These are phyloP conservation scores for Coelopa frigida DNA, from an alignment of 1,140 invertebrate genomes.

Conservation along the genomic window DNA sequence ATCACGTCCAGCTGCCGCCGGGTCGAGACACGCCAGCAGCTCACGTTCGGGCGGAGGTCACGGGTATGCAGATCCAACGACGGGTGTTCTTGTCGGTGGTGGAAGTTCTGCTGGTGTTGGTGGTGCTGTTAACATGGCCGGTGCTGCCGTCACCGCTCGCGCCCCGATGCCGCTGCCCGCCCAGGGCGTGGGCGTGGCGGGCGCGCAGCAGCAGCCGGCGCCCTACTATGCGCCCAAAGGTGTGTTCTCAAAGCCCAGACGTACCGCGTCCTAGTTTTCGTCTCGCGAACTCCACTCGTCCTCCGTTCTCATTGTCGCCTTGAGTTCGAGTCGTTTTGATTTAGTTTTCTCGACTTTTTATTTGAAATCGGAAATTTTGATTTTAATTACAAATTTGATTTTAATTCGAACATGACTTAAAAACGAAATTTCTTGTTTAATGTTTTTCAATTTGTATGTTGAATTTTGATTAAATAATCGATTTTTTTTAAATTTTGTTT, in stretches of 20 bases:
- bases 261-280: slow-evolving; percentile 5
- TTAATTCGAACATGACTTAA: too few relatives aligned
- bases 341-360: too few relatives aligned
- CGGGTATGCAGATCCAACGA: slow-evolving; percentile 25
- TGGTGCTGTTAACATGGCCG: slow-evolving; percentile 15
- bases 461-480: too few relatives aligned
- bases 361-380: too few relatives aligned
- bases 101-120: slow-evolving; percentile 6
- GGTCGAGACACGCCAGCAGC: slow-evolving; percentile 11
- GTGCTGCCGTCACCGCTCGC: slow-evolving; percentile 28
- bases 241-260: slow-evolving; percentile 36
- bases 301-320: too few relatives aligned
- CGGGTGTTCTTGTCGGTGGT: slow-evolving; percentile 2
- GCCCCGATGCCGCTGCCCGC: slow-evolving; percentile 38
- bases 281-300: not conserved
- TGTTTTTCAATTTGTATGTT: too few relatives aligned
- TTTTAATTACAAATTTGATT: too few relatives aligned
- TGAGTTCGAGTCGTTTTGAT: too few relatives aligned
- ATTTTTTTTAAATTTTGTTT: too few relatives aligned
- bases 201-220: too few relatives aligned
- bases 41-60: slow-evolving; percentile 30
- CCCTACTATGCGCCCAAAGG: slow-evolving; percentile 64
- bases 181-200: slow-evolving; percentile 28
- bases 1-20: not conserved
- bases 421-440: too few relatives aligned